These are phyloP conservation scores for Megalopta genalis DNA, from an alignment of 1,140 invertebrate species.

Conservation along the genomic window DNA sequence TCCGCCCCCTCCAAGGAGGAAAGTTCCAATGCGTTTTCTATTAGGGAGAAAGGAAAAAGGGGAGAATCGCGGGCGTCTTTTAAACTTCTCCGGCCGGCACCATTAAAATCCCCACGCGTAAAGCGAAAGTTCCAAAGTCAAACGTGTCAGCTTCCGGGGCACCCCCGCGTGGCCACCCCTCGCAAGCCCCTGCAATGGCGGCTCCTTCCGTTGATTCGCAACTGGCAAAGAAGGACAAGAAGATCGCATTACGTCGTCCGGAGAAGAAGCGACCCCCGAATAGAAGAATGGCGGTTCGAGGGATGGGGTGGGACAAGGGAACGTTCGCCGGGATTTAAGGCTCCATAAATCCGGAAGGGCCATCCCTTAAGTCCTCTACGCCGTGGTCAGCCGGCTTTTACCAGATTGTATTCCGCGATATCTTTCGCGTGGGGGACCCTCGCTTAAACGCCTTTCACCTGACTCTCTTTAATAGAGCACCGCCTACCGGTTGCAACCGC, in stretches of 20 bases:
- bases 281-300: slow-evolving; percentile 18
- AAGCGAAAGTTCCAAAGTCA: slow-evolving; percentile 11
- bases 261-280: slow-evolving; percentile 26
- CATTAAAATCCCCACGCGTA: slow-evolving; percentile 17
- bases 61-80: background rate
- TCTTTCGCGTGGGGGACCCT: slow-evolving; percentile 31
- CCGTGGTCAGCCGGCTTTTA: slow-evolving; percentile 70
- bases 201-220: background rate
- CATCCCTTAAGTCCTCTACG: slow-evolving; percentile 68
- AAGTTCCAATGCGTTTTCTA: background rate
- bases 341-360: slow-evolving; percentile 71
- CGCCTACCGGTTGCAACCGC: slow-evolving; percentile 34
- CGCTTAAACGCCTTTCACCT: slow-evolving; percentile 50
- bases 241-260: slow-evolving; percentile 37
- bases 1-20: too few relatives aligned
- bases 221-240: slow-evolving; percentile 20
- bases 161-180: background rate
- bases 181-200: background rate
- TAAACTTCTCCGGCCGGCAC: background rate
- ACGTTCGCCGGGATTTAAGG: slow-evolving; percentile 71
- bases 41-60: background rate
- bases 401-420: slow-evolving; percentile 73
- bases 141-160: slow-evolving; percentile 5
- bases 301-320: slow-evolving; percentile 1
- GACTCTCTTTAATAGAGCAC: slow-evolving; percentile 31